phyloP scores from a whole-genome alignment of 2,113 vertebrate species.

The Lepidiolamprologus cunningtoni region DNA sequence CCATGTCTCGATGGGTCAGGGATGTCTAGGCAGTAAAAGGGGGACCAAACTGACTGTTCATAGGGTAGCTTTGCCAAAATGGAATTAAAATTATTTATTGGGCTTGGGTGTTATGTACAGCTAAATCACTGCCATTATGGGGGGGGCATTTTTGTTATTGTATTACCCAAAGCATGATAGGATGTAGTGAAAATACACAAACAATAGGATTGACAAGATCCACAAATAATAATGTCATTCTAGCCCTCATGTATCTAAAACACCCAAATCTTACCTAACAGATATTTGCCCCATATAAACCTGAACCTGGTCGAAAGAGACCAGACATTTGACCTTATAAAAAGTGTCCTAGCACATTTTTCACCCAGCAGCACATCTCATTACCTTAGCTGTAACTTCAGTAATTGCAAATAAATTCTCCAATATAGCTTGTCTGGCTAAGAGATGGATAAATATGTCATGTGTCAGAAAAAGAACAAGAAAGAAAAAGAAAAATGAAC shows the following conservation, averaged over 20 bases:
- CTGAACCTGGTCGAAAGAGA: neutral
- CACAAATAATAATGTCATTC: neutral
- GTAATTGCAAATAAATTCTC: neutral
- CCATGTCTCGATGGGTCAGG: neutral
- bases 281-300: neutral
- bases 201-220: neutral
- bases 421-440: neutral
- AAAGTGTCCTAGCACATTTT: neutral
- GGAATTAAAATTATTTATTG: neutral
- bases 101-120: accelerated
- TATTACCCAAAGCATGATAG: neutral
- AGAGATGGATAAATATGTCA: neutral
- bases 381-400: neutral
- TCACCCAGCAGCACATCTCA: neutral
- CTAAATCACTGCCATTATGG: neutral
- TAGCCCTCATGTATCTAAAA: neutral
- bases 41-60: neutral
- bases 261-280: neutral
- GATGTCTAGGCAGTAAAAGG: neutral
- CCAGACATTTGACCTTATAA: neutral
- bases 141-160: neutral
- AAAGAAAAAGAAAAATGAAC: neutral
- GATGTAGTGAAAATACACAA: neutral
- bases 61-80: neutral
- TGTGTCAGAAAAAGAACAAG: neutral